Base-by-base conservation (phyloP, 2,888 invertebrate species). In the Trichacis sp. region DNA sequence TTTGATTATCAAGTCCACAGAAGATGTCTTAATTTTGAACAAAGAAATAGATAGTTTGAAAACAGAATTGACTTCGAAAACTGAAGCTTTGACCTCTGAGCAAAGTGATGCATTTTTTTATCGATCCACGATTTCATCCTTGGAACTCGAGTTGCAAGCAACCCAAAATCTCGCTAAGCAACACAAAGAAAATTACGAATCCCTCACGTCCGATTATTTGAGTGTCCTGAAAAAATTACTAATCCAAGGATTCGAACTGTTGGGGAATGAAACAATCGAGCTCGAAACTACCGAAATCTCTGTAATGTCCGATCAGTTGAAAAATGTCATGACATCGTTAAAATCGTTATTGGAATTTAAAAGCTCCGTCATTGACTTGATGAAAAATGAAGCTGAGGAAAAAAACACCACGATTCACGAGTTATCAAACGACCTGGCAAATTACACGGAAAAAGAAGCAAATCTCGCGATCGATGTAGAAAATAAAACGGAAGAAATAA, bases 331-430 rank as follows among this genome's bases (percentile, higher is more conserved):
- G 14, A 8, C 45, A 19, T 52, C 61, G 17, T 62, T 66, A 1
- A 30, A 66, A 9, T 12, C 50, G 14, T 19, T 63, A 8, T 38
- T 51, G 36, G 12, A 60, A 29, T 24, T 55, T 56, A 49, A 56
- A 64, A 47, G 65, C 54, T 48, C 53, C 54, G 33, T 18, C 60
- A 62, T 50, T n/a, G n/a, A 36, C 62, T 33, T 40, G 9, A 45
- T 69, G 9, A 52, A 67, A 24, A 36, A 67, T 9, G 59, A 72
- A 57, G 53, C 63, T 9, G 56, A 64, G 17, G 33, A 63, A n/a
- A 63, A 50, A n/a, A 1, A 17, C 8, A 38, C 14, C 1, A 30
- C n/a, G 3, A 29, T 57, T 4, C 42, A 29, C 14, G 38, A 51
- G 20, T 30, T 63, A 9, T 19, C 12, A 24, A 33, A 46, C 14